Percentiles rank a stretch among this genome's conserved stretches.
phyloP scores from a whole-genome alignment of 2,797 vertebrate species.

The Enteromius viviparus region DNA sequence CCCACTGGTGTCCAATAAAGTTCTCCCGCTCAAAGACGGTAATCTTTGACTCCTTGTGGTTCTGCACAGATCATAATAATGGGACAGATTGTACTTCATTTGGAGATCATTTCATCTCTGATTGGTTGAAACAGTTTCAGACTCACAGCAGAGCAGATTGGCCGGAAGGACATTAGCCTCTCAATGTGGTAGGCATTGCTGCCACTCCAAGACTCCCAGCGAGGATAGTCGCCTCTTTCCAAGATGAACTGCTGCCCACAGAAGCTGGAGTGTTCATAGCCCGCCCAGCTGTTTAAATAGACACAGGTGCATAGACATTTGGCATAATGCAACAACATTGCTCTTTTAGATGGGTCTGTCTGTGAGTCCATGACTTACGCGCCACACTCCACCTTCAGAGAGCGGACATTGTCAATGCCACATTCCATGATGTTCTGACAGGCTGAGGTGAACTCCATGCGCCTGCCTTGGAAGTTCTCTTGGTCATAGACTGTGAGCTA shows the following conservation, averaged over 20 bases:
- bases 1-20: constrained; percentile 93
- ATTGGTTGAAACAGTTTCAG: not conserved
- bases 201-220: constrained; percentile 97
- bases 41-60: constrained; percentile 94
- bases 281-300: constrained; percentile 84
- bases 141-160: constrained; percentile 94
- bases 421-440: constrained; percentile 92
- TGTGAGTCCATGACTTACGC: constrained; percentile 82
- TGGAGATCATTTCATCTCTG: not conserved
- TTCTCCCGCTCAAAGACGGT: constrained; percentile 91
- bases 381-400: constrained; percentile 93
- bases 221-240: constrained; percentile 95
- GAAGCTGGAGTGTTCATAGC: constrained; percentile 95
- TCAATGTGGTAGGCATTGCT: constrained; percentile 97
- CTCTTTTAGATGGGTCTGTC: not conserved
- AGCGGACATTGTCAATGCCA: constrained; percentile 89
- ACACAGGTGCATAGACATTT: constrained; percentile 27
- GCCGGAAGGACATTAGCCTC: constrained; percentile 96
- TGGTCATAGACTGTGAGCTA: constrained; percentile 95
- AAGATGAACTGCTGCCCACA: constrained; percentile 97
- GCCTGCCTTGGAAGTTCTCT: constrained; percentile 96
- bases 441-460: constrained; percentile 89
- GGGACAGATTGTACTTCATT: not conserved
- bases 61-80: constrained; percentile 73
- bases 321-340: not conserved